These are phyloP conservation scores for Stratiomys singularior DNA, from an alignment of 2,888 invertebrate species.

Conservation along the genomic window DNA sequence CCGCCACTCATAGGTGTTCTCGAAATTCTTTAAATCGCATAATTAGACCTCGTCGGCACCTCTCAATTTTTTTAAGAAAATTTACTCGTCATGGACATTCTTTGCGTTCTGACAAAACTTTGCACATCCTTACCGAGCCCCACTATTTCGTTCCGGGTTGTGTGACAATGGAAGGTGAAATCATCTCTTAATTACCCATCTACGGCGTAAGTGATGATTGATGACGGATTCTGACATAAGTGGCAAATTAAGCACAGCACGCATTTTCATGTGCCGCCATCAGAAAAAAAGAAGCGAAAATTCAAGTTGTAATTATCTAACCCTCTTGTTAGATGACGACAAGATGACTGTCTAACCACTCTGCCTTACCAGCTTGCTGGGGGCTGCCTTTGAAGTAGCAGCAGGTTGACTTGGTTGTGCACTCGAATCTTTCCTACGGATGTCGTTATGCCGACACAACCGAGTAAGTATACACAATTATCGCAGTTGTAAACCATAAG, in stretches of 20 bases:
- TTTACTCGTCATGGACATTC: neutral
- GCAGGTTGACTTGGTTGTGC: neutral
- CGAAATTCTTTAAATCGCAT: too few relatives aligned
- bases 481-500: neutral
- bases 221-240: conserved; percentile 36
- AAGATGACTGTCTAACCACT: neutral
- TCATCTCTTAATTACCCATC: conserved; percentile 37
- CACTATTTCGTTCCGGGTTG: neutral
- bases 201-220: conserved; percentile 24
- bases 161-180: conserved; percentile 34
- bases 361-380: too few relatives aligned
- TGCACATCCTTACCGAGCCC: neutral
- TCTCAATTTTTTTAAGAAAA: too few relatives aligned
- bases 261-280: conserved; percentile 14
- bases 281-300: conserved; percentile 16
- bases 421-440: conserved; percentile 2
- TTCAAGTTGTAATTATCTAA: conserved; percentile 32
- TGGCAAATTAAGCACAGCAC: conserved; percentile 40
- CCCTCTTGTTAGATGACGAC: neutral
- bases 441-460: neutral
- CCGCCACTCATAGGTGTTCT: too few relatives aligned
- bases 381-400: too few relatives aligned
- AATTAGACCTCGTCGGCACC: too few relatives aligned
- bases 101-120: neutral
- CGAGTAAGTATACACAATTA: neutral